A percentile compares a stretch with the other conserved stretches of the same genome.
phyloP scores from a whole-genome alignment of 2,797 vertebrate species.

The Hypotaenidia philippensis region DNA sequence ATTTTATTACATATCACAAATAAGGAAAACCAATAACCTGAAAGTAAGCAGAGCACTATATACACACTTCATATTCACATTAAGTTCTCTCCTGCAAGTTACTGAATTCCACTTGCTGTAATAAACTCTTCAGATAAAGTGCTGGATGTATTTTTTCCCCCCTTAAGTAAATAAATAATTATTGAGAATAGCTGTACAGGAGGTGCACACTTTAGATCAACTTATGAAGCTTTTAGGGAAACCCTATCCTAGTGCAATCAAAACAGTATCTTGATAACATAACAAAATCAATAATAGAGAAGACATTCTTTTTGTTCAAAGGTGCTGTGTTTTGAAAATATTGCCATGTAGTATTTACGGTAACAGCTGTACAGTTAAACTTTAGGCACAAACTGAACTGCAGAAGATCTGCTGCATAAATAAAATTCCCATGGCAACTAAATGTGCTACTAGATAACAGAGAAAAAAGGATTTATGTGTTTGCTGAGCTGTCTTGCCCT shows the following conservation, averaged over 20 bases:
- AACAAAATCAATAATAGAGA: slow-evolving; percentile 73
- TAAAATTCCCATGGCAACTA: slow-evolving; percentile 92
- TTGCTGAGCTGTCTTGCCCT: slow-evolving; percentile 91
- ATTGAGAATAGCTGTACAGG: slow-evolving; percentile 17
- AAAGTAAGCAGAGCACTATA: background rate
- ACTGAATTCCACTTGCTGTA: slow-evolving; percentile 8
- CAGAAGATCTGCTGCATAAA: slow-evolving; percentile 87
- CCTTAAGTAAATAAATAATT: slow-evolving; percentile 32
- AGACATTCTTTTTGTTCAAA: slow-evolving; percentile 78
- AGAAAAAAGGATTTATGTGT: slow-evolving; percentile 90
- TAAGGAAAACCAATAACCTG: background rate
- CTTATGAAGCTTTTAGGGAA: slow-evolving; percentile 49
- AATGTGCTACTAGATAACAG: slow-evolving; percentile 89
- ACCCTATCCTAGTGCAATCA: slow-evolving; percentile 40
- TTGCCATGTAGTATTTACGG: slow-evolving; percentile 81
- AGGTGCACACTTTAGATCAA: slow-evolving; percentile 21
- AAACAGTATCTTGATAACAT: slow-evolving; percentile 70
- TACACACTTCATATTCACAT: background rate
- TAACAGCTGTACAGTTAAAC: slow-evolving; percentile 87
- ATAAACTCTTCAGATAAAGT: background rate
- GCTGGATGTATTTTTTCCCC: background rate
- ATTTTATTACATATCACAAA: background rate
- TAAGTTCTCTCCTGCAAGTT: background rate
- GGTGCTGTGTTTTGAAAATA: slow-evolving; percentile 82
- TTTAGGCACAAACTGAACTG: slow-evolving; percentile 88